Base-by-base conservation (phyloP, 2,888 invertebrate genomes). In the Mechanitis messenoides region DNA sequence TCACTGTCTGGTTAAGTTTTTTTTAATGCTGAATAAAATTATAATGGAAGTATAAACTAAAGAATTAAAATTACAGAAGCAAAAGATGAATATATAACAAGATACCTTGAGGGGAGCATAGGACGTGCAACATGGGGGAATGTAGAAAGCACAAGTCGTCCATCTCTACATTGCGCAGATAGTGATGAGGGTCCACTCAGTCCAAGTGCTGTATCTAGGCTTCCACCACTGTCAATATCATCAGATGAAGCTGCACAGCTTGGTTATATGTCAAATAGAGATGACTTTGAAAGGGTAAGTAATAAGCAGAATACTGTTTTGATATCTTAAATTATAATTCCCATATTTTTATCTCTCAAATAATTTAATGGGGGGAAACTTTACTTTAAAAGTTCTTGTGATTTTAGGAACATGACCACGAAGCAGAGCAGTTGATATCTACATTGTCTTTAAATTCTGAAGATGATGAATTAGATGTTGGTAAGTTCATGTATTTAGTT, bases 201-300 rank as follows among this genome's bases (percentile, higher is more conserved):
- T 1, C 96, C 95, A 6, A 93, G 93, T 63, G 90, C 90, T 11
- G 87, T 90, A 6, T 92, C 94, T 1, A 91, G 94, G 60, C 85
- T 97, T 60, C 95, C 96, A 45, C 95, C 96, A 1, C 80, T 96
- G 35, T 96, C 97, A 72, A 93, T 96, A 59, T 93, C 94, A 9
- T 85, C 92, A 0, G 96, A 97, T 77, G 97, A 98, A 85, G 96
- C 97, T 45, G 91, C 94, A 45, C 94, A 96, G 74, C 91, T 98
- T 9, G 97, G 97, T 2, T 98, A 98, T 77, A 97, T 97, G 96
- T 96, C 98, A 2, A 95, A 96, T 78, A 92, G 98, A 78, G 98
- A 98, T 91, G 98, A 98, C 80, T 98, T 97, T 91, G 98, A 98
- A 90, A 92, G 96, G 83, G 96, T 96, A 84, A 76, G 78, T 74